Conservation (phyloP, 2,113 vertebrate genomes). For the Papio anubis region DNA sequence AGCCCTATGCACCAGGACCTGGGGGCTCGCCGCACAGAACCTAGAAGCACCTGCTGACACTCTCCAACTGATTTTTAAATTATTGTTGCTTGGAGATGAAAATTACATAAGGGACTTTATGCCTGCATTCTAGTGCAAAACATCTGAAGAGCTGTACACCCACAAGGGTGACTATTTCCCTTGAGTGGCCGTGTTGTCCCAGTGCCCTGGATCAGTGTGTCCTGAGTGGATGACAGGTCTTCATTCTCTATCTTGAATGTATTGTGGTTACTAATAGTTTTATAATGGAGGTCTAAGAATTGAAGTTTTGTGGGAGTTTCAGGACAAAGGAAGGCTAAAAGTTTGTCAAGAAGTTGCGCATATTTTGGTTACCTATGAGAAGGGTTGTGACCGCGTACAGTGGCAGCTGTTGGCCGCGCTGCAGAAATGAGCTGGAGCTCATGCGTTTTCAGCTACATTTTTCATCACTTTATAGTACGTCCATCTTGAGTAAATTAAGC, state of each 20-base stretch:
- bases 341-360: slow-evolving; percentile 15
- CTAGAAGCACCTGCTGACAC: neutral
- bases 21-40: slow-evolving; percentile 14
- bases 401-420: neutral
- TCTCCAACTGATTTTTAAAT: neutral
- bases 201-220: slow-evolving; percentile 38
- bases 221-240: slow-evolving; percentile 56
- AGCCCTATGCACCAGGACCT: neutral
- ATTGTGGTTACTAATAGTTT: slow-evolving; percentile 67
- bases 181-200: slow-evolving; percentile 66
- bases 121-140: slow-evolving; percentile 32
- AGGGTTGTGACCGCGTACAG: neutral
- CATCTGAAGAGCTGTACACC: neutral
- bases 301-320: slow-evolving; percentile 60
- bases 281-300: slow-evolving; percentile 57
- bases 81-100: slow-evolving; percentile 46
- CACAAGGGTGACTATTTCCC: rapidly evolving
- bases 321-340: slow-evolving; percentile 64
- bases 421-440: neutral
- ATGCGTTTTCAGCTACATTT: slow-evolving; percentile 71
- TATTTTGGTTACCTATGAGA: slow-evolving; percentile 32
- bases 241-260: slow-evolving; percentile 78
- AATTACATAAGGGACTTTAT: neutral
- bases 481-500: slow-evolving; percentile 68
- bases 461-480: slow-evolving; percentile 79